Base-by-base conservation (phyloP, 2,797 vertebrate genomes). In the Cetoscarus ocellatus region DNA sequence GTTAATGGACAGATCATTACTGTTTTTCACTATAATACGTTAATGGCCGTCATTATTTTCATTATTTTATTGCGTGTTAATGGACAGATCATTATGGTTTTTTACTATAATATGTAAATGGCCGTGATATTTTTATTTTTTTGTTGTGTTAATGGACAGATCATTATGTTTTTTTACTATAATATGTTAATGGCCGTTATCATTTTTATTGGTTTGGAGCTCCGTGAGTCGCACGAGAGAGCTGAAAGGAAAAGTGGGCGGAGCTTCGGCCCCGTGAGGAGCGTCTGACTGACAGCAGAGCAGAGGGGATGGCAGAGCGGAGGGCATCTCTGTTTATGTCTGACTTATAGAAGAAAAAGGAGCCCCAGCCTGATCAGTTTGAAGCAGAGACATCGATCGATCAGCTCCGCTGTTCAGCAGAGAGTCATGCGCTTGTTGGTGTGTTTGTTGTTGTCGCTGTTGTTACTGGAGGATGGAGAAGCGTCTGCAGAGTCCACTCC, bases 231-330 rank as follows among this genome's bases (percentile, higher is more conserved):
- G 42, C 44, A 3, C 1, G 15, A 13, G 47, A 43, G 57, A 12
- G 75, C 11, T 65, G 15, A 60, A 62, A 61, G 73, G 81, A 3
- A 44, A 83, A 59, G 82, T 86, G 35, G 52, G 50, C 50, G 50
- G 50, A 75, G 86, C 39, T 53, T 64, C 12, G 1, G 40, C 19
- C 12, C 63, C 63, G 36, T 39, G 38, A n/a, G 17, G 18, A 53
- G 18, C 3, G 27, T 27, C 27, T 12, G 0, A 27, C 49, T 27
- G 51, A 43, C 55, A 64, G 50, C 7, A 15, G 60, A 52, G 17
- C 8, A 47, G 49, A 63, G 13, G 0, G 15, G 60, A 77, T 67
- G 62, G 40, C 60, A 10, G 51, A 6, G 51, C 43, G 47, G 12
- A 7, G 57, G 18, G 8, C 48, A 0, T 53, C 65, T 42, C 52